phyloP scores from a whole-genome alignment of 2,888 invertebrate genomes.

The Schizotus pectinicornis region DNA sequence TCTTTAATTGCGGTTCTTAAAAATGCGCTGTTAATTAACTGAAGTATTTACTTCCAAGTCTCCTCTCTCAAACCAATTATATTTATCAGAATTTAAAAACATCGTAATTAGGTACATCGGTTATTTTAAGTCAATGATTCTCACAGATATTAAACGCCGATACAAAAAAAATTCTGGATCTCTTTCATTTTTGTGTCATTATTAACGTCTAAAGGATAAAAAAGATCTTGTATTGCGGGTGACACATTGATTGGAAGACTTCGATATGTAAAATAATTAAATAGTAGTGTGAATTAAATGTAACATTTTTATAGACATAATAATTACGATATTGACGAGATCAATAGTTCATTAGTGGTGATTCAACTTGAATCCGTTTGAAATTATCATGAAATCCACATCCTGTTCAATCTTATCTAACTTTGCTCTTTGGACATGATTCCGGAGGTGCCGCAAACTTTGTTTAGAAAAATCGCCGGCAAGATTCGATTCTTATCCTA shows the following conservation, averaged over 20 bases:
- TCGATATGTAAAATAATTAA: neutral
- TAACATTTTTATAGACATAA: slow-evolving; percentile 18
- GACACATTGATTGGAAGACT: neutral
- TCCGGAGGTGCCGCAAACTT: slow-evolving; percentile 5
- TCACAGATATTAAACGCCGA: too few species aligned
- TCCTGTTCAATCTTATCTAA: slow-evolving; percentile 25
- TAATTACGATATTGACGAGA: slow-evolving; percentile 12
- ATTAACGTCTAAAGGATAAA: neutral
- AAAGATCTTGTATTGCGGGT: neutral
- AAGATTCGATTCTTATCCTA: too few species aligned
- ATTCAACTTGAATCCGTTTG: slow-evolving; percentile 20
- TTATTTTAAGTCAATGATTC: too few species aligned
- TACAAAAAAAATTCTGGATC: too few species aligned
- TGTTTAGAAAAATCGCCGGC: neutral
- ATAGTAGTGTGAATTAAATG: neutral
- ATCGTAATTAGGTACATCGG: too few species aligned
- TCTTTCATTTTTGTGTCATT: too few species aligned
- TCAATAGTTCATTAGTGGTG: slow-evolving; percentile 27
- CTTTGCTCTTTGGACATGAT: slow-evolving; percentile 22
- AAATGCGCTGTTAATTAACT: too few species aligned
- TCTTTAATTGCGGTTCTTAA: too few species aligned
- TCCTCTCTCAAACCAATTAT: too few species aligned
- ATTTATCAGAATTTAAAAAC: too few species aligned
- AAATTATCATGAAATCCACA: slow-evolving; percentile 11
- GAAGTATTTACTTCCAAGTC: too few species aligned